Evolutionary conservation across 2,797 vertebrate genomes (phyloP).

Genomic region (Alca torda): DNA sequence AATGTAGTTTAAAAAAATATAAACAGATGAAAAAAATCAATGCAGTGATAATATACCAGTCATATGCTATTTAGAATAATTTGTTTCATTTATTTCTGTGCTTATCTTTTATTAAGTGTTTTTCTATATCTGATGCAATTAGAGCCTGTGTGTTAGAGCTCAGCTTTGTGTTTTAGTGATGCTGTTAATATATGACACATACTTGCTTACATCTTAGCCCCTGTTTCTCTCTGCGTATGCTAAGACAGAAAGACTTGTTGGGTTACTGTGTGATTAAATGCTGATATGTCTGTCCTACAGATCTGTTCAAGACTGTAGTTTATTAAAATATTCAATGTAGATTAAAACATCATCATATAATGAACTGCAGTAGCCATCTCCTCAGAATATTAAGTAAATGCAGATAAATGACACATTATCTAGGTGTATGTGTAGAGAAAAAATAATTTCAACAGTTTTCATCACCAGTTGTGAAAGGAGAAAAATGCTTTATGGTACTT

Average conservation of each 20-base stretch:
- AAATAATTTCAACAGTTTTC: conserved; percentile 24
- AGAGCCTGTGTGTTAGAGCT: not conserved
- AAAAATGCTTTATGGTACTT: conserved; percentile 2
- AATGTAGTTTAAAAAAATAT: not conserved
- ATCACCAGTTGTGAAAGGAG: not conserved
- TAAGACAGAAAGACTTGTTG: not conserved
- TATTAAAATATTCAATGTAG: conserved; percentile 5
- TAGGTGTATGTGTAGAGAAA: not conserved
- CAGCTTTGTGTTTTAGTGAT: not conserved
- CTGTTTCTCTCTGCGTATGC: not conserved
- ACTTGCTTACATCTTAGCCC: not conserved
- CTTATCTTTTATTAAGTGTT: not conserved
- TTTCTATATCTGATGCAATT: not conserved
- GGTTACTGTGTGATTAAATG: not conserved
- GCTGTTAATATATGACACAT: not conserved
- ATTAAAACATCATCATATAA: not conserved
- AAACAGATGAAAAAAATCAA: not conserved
- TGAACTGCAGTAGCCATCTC: not conserved
- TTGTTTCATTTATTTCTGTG: not conserved
- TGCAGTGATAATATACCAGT: not conserved
- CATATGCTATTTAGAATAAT: not conserved
- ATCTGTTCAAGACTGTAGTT: not conserved
- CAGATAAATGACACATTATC: not conserved
- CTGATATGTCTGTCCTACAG: not conserved
- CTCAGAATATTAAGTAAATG: conserved; percentile 7